phyloP scores from a whole-genome alignment of 2,113 vertebrate genomes.

The Bos javanicus region DNA sequence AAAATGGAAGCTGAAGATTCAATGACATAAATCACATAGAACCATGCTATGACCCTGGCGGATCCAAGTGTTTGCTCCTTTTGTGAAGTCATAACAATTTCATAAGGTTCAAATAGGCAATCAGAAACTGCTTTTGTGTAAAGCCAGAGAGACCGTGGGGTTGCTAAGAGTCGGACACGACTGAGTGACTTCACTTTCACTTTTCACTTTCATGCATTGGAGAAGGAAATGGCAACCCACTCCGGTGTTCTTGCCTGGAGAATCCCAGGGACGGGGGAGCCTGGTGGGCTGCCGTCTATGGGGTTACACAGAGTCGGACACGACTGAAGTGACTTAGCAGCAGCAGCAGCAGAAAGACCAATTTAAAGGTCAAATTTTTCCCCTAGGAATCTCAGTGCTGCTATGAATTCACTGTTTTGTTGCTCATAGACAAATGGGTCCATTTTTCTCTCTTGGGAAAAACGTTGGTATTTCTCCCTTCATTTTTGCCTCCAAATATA shows the following conservation, averaged over 20 bases:
- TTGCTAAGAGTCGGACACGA: no score
- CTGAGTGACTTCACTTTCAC: no score
- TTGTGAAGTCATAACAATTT: not conserved
- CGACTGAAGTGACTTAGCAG: accelerated
- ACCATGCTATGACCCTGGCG: not conserved
- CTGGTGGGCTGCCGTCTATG: no score
- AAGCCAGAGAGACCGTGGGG: not conserved
- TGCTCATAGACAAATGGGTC: not conserved
- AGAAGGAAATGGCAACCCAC: no score
- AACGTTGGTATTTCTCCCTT: not conserved
- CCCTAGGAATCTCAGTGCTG: not conserved
- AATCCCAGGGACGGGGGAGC: no score
- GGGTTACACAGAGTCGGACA: no score
- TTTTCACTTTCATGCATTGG: no score
- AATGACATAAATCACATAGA: not conserved
- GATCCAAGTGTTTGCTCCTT: not conserved
- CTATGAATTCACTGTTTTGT: not conserved
- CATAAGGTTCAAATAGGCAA: not conserved
- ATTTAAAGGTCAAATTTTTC: not conserved
- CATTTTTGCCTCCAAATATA: constrained; percentile 15
- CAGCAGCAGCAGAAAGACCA: not conserved
- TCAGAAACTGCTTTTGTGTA: not conserved
- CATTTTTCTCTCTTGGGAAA: not conserved
- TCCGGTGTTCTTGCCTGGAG: no score
- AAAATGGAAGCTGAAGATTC: not conserved